Evolutionary conservation across 1,140 invertebrate genomes (phyloP).

Genomic region (Choristoneura fumiferana): DNA sequence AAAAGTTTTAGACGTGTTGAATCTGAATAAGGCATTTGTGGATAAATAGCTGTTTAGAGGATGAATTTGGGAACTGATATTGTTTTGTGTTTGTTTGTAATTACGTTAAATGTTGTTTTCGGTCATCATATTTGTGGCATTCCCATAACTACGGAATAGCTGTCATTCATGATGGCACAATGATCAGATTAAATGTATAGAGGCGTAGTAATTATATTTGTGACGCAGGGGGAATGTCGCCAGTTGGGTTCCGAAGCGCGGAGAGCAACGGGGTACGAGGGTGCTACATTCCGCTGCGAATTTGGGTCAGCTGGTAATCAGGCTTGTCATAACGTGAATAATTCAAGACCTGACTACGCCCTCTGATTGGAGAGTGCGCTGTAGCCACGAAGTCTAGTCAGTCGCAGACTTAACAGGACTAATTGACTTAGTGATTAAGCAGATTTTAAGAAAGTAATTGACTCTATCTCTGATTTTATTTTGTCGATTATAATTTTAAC

Average conservation of each 20-base stretch:
- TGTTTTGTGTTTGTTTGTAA: too few relatives aligned
- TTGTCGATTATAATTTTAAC: too few relatives aligned
- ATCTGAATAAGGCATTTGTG: constrained; percentile 15
- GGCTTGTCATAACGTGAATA: constrained; percentile 45
- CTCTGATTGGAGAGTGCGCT: constrained; percentile 30
- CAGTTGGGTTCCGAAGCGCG: neutral
- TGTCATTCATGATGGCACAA: neutral
- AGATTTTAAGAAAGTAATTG: too few relatives aligned
- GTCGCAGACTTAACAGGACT: too few relatives aligned
- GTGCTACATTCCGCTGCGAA: constrained; percentile 33
- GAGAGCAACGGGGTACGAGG: constrained; percentile 19
- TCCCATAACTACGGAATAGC: too few relatives aligned
- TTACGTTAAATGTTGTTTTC: too few relatives aligned
- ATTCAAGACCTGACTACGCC: constrained; percentile 28
- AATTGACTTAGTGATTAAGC: too few relatives aligned
- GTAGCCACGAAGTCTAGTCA: too few relatives aligned
- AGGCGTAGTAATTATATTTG: constrained; percentile 12
- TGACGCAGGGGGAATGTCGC: constrained; percentile 11
- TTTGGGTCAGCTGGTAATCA: constrained; percentile 55
- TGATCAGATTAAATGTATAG: neutral
- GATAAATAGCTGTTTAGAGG: neutral
- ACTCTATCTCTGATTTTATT: too few relatives aligned
- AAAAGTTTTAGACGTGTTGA: constrained; percentile 5
- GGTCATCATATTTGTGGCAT: too few relatives aligned
- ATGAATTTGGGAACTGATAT: too few relatives aligned